A percentile compares a stretch with the other conserved stretches of the same genome.
These are phyloP conservation scores for Lasioglossum leucozonium DNA, from an alignment of 2,888 invertebrate genomes.

Conservation along the genomic window DNA sequence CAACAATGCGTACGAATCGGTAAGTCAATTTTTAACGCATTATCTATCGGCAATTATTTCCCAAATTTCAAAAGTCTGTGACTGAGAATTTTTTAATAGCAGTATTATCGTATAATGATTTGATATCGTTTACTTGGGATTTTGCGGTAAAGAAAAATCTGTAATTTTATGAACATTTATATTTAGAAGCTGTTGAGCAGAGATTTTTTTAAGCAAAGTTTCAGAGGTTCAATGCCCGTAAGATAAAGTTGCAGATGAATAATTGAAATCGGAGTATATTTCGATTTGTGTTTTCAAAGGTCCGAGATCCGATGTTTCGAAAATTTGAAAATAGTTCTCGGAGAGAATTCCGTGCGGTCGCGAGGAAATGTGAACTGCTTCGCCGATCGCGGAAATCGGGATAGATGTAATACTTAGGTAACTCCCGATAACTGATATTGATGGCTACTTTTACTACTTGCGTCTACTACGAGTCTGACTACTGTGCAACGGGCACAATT, in stretches of 20 bases:
- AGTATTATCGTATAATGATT: no score
- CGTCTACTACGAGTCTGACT: conserved; percentile 17
- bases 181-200: neutral
- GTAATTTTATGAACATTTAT: neutral
- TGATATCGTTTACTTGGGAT: no score
- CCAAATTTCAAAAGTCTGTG: neutral
- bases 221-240: neutral
- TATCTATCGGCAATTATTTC: neutral
- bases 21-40: neutral
- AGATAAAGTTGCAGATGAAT: neutral
- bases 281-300: neutral
- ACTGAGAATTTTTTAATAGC: neutral
- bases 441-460: conserved; percentile 29
- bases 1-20: neutral
- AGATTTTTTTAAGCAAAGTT: neutral
- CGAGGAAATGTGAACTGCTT: conserved; percentile 1
- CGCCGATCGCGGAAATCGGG: neutral
- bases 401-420: conserved; percentile 35
- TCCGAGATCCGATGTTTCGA: neutral
- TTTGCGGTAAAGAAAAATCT: neutral
- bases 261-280: neutral
- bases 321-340: neutral
- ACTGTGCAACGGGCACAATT: conserved; percentile 10
- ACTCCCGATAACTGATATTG: conserved; percentile 14
- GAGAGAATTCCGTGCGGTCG: neutral